Evolutionary conservation across 2,113 vertebrate species (phyloP).

Genomic region (Arvicanthis niloticus): DNA sequence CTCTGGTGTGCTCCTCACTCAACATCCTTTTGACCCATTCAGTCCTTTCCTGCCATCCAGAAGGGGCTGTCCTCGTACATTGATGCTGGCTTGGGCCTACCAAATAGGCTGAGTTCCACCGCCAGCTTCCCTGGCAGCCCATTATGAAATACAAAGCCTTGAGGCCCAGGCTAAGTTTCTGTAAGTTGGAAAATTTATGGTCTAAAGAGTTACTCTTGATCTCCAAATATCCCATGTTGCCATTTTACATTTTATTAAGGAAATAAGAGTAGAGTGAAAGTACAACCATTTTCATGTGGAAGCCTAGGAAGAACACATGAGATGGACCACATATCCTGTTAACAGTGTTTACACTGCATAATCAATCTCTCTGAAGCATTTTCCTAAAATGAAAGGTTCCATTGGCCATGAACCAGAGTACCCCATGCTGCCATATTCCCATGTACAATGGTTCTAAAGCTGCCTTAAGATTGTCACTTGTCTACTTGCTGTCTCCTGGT

Average conservation of each 20-base stretch:
- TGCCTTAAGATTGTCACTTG: not conserved
- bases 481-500: not conserved
- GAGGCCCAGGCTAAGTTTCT: conserved; percentile 2
- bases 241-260: conserved; percentile 63
- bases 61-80: not conserved
- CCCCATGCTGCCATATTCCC: conserved; percentile 26
- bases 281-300: conserved; percentile 20
- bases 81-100: conserved; percentile 20
- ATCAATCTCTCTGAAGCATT: conserved; percentile 48
- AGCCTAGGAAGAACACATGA: conserved; percentile 44
- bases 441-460: conserved; percentile 24
- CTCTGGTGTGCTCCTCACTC: conserved; percentile 21
- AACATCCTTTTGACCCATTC: conserved; percentile 7
- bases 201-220: conserved; percentile 35
- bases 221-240: conserved; percentile 45
- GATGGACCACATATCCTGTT: conserved; percentile 37
- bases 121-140: not conserved
- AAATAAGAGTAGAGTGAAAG: conserved; percentile 61
- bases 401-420: conserved; percentile 15
- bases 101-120: not conserved
- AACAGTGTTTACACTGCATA: conserved; percentile 34
- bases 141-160: not conserved
- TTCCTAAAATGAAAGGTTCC: conserved; percentile 57
- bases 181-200: not conserved
- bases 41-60: conserved; percentile 24